phyloP scores from a whole-genome alignment of 2,888 invertebrate genomes.

The Petrolisthes manimaculis region DNA sequence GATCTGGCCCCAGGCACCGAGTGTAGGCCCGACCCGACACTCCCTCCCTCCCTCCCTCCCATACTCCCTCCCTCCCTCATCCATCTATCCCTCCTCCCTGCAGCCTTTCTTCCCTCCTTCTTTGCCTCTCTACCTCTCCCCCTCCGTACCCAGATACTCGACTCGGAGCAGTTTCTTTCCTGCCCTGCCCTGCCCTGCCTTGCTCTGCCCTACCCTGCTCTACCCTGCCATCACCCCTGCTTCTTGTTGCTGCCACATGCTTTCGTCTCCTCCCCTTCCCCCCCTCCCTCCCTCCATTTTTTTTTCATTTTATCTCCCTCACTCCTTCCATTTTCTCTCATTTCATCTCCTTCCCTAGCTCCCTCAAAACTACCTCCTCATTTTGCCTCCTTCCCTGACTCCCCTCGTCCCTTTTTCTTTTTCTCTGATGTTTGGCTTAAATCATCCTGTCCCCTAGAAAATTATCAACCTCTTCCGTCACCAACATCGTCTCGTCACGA shows the following conservation, averaged over 20 bases:
- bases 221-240: not conserved
- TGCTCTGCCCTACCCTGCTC: not conserved
- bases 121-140: not conserved
- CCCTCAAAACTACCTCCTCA: not conserved
- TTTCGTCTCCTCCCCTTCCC: not conserved
- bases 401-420: not conserved
- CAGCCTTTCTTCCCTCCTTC: not conserved
- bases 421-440: too few species aligned
- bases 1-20: constrained; percentile 19
- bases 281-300: not conserved
- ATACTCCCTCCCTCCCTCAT: not conserved
- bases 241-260: not conserved
- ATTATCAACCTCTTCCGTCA: too few species aligned
- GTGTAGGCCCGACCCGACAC: not conserved
- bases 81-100: not conserved
- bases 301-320: not conserved
- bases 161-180: not conserved
- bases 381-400: not conserved
- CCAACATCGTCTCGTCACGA: too few species aligned
- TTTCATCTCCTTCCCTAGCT: not conserved
- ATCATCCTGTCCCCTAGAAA: too few species aligned
- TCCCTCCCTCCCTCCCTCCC: not conserved
- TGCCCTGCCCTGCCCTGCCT: not conserved
- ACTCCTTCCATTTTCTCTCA: not conserved
- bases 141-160: not conserved